Evolutionary conservation across 2,113 vertebrate genomes (phyloP).

Genomic region (Onychostruthus taczanowskii): DNA sequence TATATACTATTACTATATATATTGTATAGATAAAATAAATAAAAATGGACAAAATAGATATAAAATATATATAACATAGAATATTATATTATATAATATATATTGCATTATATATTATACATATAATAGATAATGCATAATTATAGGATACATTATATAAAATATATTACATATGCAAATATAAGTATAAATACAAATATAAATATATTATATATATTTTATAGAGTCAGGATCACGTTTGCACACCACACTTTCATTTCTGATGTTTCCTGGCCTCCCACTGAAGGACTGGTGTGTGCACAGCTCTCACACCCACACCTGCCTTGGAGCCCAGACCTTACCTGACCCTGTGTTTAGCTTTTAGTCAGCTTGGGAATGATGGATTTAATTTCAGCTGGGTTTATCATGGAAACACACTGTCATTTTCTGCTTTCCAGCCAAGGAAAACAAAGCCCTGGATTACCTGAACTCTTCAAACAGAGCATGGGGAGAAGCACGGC

Average conservation of each 20-base stretch:
- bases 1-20: too few relatives aligned
- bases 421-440: background rate
- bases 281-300: background rate
- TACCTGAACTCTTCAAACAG: background rate
- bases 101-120: too few relatives aligned
- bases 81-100: too few relatives aligned
- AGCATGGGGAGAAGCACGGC: background rate
- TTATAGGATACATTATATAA: too few relatives aligned
- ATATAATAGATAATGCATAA: too few relatives aligned
- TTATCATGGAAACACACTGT: background rate
- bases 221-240: background rate
- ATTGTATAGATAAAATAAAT: background rate
- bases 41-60: too few relatives aligned
- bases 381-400: background rate
- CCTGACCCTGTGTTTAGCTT: background rate
- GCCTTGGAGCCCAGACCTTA: background rate
- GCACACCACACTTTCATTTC: background rate
- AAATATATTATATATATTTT: background rate
- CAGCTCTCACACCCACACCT: background rate
- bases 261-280: background rate
- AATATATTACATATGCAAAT: too few relatives aligned
- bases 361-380: background rate
- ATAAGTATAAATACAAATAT: background rate
- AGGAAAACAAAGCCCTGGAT: background rate
- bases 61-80: too few relatives aligned